Percentiles rank a stretch among this genome's conserved stretches.
Conservation (phyloP, 2,797 vertebrate species). For the Eospalax fontanierii region DNA sequence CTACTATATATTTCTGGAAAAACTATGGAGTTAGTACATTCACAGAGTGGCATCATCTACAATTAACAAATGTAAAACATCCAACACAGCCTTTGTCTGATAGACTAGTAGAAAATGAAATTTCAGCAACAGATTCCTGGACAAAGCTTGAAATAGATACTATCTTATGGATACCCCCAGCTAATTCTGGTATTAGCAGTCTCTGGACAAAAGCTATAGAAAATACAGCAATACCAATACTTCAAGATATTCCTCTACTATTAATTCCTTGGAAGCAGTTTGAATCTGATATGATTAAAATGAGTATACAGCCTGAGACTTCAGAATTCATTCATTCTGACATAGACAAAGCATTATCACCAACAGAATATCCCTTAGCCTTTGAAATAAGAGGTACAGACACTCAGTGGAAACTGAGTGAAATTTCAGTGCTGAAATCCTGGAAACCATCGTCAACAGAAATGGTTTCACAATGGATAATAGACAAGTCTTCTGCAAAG, state of each 20-base stretch:
- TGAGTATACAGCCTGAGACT: not conserved
- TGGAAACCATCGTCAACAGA: not conserved
- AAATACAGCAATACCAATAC: not conserved
- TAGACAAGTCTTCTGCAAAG: not conserved
- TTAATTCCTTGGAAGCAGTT: not conserved
- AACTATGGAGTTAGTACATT: not conserved
- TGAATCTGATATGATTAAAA: not conserved
- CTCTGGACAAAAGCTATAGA: not conserved
- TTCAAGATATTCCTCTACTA: not conserved
- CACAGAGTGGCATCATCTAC: not conserved
- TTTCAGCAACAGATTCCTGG: not conserved
- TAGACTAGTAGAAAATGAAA: not conserved
- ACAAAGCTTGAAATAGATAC: not conserved
- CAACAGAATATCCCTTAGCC: not conserved
- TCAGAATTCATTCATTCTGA: not conserved
- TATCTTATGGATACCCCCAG: not conserved
- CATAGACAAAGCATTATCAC: not conserved
- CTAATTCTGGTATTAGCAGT: not conserved
- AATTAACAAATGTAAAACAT: not conserved
- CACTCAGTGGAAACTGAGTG: not conserved
- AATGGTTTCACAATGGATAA: not conserved
- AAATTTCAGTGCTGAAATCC: not conserved
- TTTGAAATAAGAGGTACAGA: not conserved
- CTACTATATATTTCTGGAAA: not conserved
- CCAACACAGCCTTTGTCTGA: not conserved